Conservation (phyloP, 2,888 invertebrate genomes). For the Calliopum simillimum region DNA sequence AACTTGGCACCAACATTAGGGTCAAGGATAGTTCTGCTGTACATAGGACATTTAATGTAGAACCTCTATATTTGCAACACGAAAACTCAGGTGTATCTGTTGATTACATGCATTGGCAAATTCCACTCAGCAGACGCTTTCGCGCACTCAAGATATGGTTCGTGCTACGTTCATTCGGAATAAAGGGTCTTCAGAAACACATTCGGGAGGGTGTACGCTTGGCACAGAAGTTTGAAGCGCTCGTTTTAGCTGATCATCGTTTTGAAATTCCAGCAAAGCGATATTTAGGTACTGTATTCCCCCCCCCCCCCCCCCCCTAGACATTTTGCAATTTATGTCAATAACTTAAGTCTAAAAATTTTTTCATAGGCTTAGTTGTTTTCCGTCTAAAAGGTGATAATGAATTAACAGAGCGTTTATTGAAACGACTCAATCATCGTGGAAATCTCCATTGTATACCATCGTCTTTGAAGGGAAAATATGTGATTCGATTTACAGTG, state of each 20-base stretch:
- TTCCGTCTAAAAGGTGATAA: conserved; percentile 90
- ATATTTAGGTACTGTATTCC: conserved; percentile 71
- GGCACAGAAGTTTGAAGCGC: conserved; percentile 90
- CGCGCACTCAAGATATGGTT: conserved; percentile 96
- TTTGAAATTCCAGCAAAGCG: conserved; percentile 92
- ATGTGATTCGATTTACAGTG: conserved; percentile 91
- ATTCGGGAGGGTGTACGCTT: conserved; percentile 91
- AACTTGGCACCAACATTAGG: conserved; percentile 70
- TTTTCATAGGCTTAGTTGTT: conserved; percentile 80
- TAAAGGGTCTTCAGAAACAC: conserved; percentile 91
- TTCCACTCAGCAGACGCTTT: conserved; percentile 93
- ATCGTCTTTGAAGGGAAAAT: conserved; percentile 88
- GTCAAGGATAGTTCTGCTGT: conserved; percentile 92
- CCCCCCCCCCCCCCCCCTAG: too few species aligned
- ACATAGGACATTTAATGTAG: conserved; percentile 97
- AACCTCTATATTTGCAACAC: conserved; percentile 96
- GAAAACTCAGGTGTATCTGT: conserved; percentile 98
- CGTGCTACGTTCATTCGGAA: conserved; percentile 92
- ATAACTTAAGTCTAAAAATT: not conserved
- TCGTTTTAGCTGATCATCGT: conserved; percentile 83
- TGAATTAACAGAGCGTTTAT: conserved; percentile 85
- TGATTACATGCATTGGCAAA: conserved; percentile 99
- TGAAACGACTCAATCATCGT: conserved; percentile 88
- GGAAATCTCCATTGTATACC: conserved; percentile 95
- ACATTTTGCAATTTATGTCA: not conserved